Evolutionary conservation across 2,797 vertebrate genomes (phyloP).

Genomic region (Aquila chrysaetos): DNA sequence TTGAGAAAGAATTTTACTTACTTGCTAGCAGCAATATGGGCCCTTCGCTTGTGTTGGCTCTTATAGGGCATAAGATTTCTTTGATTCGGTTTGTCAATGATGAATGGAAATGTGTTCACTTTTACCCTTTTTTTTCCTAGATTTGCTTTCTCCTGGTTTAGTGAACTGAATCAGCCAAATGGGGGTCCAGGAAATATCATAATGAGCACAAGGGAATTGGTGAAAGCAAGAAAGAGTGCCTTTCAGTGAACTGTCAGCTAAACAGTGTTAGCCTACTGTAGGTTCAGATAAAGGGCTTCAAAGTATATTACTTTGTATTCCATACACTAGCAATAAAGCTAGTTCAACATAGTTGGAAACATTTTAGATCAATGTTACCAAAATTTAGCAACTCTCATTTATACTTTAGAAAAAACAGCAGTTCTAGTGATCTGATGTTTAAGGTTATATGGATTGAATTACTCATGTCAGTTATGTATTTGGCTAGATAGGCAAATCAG

Average conservation of each 20-base stretch:
- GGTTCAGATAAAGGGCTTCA: neutral
- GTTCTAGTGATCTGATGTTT: neutral
- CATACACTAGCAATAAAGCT: neutral
- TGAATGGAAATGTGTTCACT: neutral
- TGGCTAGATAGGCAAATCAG: neutral
- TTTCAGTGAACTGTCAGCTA: neutral
- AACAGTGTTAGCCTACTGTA: neutral
- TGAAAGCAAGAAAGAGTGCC: neutral
- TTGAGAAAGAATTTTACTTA: neutral
- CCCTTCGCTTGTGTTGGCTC: neutral
- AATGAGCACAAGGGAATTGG: neutral
- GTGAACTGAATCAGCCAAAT: neutral
- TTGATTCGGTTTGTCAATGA: neutral
- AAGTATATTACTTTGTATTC: neutral
- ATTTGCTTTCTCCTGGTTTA: neutral
- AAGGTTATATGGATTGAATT: neutral
- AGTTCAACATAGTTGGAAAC: neutral
- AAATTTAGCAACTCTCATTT: neutral
- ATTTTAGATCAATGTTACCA: neutral
- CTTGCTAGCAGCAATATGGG: neutral
- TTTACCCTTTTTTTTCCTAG: rapidly evolving
- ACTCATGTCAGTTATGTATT: neutral
- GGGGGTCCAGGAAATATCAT: neutral
- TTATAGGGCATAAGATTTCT: neutral
- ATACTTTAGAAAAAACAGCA: neutral